phyloP scores from a whole-genome alignment of 2,797 vertebrate species.

The Artibeus jamaicensis region DNA sequence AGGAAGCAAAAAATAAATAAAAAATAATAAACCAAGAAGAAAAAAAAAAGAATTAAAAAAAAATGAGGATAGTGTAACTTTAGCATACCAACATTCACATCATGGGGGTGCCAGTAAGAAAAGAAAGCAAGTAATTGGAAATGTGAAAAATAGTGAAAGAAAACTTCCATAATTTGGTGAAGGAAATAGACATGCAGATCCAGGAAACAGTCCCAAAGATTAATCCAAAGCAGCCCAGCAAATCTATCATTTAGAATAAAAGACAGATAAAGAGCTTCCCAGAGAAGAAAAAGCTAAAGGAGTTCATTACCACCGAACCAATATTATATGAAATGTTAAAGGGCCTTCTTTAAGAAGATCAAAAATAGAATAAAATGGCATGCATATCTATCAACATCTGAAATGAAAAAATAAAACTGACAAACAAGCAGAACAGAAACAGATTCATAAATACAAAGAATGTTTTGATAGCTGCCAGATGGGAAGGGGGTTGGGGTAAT shows the following conservation, averaged over 20 bases:
- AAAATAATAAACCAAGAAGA: neutral
- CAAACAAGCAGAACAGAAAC: neutral
- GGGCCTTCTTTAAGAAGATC: neutral
- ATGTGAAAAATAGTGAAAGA: neutral
- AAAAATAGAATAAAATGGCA: neutral
- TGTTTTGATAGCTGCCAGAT: neutral
- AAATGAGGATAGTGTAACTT: neutral
- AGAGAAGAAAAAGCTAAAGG: neutral
- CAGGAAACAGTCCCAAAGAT: neutral
- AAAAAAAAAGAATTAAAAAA: neutral
- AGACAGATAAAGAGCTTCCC: neutral
- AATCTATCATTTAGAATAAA: neutral
- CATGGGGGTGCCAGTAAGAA: neutral
- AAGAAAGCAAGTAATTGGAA: neutral
- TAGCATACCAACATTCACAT: neutral
- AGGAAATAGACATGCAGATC: neutral
- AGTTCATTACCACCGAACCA: neutral
- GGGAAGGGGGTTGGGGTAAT: neutral
- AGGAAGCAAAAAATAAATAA: no score
- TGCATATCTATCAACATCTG: neutral
- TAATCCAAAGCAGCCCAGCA: neutral
- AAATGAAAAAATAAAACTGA: neutral
- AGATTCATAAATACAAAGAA: neutral
- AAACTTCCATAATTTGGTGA: neutral
- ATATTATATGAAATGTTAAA: neutral